Percentiles rank a stretch among this genome's conserved stretches.
Evolutionary conservation across 2,797 vertebrate species (phyloP).

Genomic region (Clarias pachynema): DNA sequence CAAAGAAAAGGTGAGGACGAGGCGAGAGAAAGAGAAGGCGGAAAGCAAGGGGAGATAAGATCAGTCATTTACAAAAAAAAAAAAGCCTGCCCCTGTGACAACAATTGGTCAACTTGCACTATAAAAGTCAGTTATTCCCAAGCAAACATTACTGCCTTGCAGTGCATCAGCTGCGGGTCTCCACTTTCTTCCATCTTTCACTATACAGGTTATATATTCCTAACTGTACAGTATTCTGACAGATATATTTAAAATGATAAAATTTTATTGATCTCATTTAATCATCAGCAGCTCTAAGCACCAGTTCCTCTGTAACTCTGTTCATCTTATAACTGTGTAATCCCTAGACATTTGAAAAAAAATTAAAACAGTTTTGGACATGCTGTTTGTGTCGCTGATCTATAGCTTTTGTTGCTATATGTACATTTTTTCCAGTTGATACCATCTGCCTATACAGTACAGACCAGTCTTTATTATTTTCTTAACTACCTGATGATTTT

Average conservation of each 20-base stretch:
- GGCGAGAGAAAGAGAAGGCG: constrained; percentile 66
- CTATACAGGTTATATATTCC: constrained; percentile 14
- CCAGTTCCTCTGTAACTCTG: constrained; percentile 53
- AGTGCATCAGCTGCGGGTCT: background rate
- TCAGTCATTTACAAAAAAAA: constrained; percentile 86
- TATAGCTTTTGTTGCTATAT: background rate
- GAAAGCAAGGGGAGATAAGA: constrained; percentile 74
- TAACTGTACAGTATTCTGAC: constrained; percentile 35
- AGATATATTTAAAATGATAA: constrained; percentile 41
- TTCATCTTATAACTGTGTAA: constrained; percentile 55
- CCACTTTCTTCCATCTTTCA: background rate
- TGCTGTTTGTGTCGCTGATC: background rate
- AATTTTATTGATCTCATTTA: constrained; percentile 72
- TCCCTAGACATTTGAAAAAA: constrained; percentile 46
- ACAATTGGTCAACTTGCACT: constrained; percentile 60
- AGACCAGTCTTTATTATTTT: background rate
- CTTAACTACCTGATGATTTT: background rate
- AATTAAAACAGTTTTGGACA: background rate
- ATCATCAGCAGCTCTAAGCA: constrained; percentile 64
- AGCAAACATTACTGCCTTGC: constrained; percentile 16
- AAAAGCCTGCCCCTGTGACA: constrained; percentile 80
- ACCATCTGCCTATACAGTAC: background rate
- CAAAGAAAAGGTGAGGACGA: constrained; percentile 45
- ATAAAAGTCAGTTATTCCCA: constrained; percentile 40
- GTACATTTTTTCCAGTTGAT: background rate